Base-by-base conservation (phyloP, 2,113 vertebrate genomes). In the Clarias gariepinus region DNA sequence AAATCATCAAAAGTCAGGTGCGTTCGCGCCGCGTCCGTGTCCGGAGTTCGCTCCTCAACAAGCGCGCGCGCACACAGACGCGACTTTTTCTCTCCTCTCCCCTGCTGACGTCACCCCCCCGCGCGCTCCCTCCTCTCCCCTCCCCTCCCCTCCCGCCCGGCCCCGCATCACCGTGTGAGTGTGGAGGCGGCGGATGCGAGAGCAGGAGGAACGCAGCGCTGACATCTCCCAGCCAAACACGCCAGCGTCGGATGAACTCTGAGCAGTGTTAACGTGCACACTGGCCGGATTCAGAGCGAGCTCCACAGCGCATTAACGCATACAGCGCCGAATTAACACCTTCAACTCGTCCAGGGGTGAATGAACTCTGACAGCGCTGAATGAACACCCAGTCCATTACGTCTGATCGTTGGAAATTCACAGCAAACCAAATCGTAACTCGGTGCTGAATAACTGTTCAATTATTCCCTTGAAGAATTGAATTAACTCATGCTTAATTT, bases 81-180 rank as follows among this genome's bases (percentile, higher is more conserved):
- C 83, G 85, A 83, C 68, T 80, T 74, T 74, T 53, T 73, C 61
- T 76, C 84, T 85, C 68, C 61, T 52, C 88, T 55, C 88, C 90
- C 84, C 87, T 82, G 66, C 73, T 93, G 91, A 91, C 91, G 91
- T 93, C 94, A 94, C 85, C 78, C 73, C 28, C 1, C 28, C 68
- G 21, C 88, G 88, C 47, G 3, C 60, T 18, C 19, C 57, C 57
- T 15, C 18, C 21, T 23, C 3, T 19, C 19, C 6, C 21, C 60
- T 23, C 61, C 23, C 4, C 61, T 6, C 4, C 19, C 61, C 18
- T 8, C 61, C 60, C 47, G 47, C 47, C 47, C 47, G 47, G 47
- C 28, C 28, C 28, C 41, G 41, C 52, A 33, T 33, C 77, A 79
- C 77, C 13, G 19, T 69, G 66, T 47, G 69, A 74, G 68, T 84